Evolutionary conservation across 2,113 vertebrate species (phyloP).

Genomic region (Prinia subflava): DNA sequence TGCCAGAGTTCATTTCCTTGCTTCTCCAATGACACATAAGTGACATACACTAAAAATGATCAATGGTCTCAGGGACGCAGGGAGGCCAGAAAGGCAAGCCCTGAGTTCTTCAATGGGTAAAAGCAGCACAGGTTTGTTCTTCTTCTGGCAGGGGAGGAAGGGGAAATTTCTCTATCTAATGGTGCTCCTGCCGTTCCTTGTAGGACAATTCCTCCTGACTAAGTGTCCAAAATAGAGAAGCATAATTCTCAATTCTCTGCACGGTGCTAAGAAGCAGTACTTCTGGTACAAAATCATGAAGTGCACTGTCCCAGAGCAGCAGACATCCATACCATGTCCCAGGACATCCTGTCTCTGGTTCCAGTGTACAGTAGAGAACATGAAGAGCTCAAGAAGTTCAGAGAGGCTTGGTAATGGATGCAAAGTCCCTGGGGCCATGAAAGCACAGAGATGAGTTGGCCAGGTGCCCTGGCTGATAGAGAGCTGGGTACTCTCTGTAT

Average conservation of each 20-base stretch:
- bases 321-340: not conserved
- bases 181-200: not conserved
- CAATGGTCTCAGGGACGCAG: not conserved
- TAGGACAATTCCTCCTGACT: not conserved
- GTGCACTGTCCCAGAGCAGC: not conserved
- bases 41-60: not conserved
- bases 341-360: not conserved
- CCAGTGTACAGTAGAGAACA: not conserved
- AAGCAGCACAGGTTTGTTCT: not conserved
- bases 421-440: not conserved
- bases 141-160: not conserved
- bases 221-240: not conserved
- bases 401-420: not conserved
- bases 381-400: not conserved
- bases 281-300: not conserved
- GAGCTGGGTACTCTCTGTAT: not conserved
- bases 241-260: not conserved
- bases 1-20: not conserved
- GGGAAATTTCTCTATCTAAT: not conserved
- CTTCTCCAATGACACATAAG: not conserved
- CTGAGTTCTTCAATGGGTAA: not conserved
- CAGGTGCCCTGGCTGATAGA: not conserved
- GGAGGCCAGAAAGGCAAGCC: not conserved
- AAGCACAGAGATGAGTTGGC: rapidly evolving
- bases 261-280: not conserved